Conservation (phyloP, 2,797 vertebrate genomes). For the Uromys caudimaculatus region DNA sequence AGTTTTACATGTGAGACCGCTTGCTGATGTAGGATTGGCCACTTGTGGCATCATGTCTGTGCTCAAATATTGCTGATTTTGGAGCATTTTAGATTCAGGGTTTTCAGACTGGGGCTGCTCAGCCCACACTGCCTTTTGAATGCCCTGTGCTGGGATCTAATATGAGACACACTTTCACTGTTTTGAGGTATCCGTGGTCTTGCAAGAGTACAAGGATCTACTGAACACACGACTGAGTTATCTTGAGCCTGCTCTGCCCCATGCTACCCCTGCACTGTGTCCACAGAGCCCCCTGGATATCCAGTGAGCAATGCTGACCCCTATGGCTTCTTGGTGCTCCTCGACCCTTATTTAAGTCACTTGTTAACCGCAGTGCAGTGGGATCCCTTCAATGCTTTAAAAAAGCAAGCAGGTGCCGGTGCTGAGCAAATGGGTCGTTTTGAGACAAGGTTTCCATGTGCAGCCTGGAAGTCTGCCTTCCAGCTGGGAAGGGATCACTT, state of each 20-base stretch:
- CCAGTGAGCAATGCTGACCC: not conserved
- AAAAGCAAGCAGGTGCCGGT: not conserved
- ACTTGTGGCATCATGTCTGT: not conserved
- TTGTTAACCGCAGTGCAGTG: too few species aligned
- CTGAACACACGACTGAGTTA: not conserved
- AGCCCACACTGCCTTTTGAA: not conserved
- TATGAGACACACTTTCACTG: not conserved
- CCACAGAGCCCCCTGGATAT: accelerated
- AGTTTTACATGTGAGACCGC: not conserved
- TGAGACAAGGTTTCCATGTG: not conserved
- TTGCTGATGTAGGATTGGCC: too few species aligned
- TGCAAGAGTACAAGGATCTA: not conserved
- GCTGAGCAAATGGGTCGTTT: not conserved
- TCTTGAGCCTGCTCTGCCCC: not conserved
- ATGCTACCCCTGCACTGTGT: not conserved
- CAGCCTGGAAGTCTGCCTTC: not conserved
- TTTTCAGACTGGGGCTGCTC: not conserved
- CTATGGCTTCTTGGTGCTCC: accelerated
- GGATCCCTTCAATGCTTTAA: not conserved
- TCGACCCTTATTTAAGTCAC: not conserved
- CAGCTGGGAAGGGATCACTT: not conserved
- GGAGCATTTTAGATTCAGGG: not conserved
- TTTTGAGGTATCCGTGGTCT: not conserved
- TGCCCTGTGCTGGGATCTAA: accelerated
- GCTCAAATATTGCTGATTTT: too few species aligned